Evolutionary conservation across 2,113 vertebrate genomes (phyloP).

Genomic region (Bombycilla garrulus): DNA sequence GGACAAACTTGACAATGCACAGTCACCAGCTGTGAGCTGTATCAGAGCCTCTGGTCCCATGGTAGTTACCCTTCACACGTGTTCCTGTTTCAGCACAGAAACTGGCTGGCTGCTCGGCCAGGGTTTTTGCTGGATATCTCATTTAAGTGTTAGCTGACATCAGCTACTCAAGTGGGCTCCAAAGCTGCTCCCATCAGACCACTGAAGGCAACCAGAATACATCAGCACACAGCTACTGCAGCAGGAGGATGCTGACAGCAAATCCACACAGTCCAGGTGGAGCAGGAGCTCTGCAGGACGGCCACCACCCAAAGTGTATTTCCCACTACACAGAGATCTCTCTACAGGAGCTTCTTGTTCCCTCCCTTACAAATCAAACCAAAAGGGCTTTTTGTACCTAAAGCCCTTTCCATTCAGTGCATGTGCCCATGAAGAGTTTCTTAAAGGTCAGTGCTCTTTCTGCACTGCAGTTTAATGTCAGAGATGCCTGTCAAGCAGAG

Average conservation of each 20-base stretch:
- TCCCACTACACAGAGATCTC: neutral
- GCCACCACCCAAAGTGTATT: accelerated
- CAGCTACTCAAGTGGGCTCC: accelerated
- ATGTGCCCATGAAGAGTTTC: neutral
- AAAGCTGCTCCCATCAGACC: neutral
- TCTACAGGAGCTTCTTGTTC: accelerated
- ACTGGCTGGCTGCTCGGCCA: neutral
- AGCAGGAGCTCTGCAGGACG: neutral
- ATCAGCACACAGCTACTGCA: neutral
- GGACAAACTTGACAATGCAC: neutral
- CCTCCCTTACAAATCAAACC: neutral
- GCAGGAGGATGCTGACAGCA: neutral
- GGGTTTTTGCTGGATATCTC: neutral
- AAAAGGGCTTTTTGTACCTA: neutral
- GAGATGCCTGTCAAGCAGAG: neutral
- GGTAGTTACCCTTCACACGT: neutral
- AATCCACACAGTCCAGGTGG: accelerated
- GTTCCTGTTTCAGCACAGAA: neutral
- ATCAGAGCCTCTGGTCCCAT: neutral
- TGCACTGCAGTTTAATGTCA: neutral
- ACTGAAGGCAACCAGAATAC: neutral
- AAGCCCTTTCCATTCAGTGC: neutral
- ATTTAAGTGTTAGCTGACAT: neutral
- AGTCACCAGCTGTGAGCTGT: neutral
- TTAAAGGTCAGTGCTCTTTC: neutral